These are phyloP conservation scores for Phlogophora meticulosa DNA, from an alignment of 2,888 invertebrate genomes.

Conservation along the genomic window DNA sequence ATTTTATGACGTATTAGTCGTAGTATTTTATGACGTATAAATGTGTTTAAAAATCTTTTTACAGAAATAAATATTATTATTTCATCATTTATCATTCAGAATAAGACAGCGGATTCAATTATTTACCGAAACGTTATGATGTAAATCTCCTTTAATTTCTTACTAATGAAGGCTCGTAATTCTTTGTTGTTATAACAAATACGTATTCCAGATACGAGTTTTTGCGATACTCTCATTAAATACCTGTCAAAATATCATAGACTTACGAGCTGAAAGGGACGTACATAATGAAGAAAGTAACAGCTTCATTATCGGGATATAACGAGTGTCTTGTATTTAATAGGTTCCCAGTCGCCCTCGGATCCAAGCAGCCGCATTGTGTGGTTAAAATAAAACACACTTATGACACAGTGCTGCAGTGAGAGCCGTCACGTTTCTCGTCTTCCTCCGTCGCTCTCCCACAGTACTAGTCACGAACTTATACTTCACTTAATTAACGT, in stretches of 20 bases:
- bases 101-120: not conserved
- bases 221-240: conserved; percentile 47
- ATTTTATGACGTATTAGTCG: too few relatives aligned
- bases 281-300: conserved; percentile 59
- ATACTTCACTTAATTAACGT: conserved; percentile 91
- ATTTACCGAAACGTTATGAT: not conserved
- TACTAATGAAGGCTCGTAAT: conserved; percentile 12
- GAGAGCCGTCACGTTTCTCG: conserved; percentile 78
- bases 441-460: conserved; percentile 75
- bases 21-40: too few relatives aligned
- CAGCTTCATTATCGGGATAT: conserved; percentile 60
- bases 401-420: conserved; percentile 63
- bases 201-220: conserved; percentile 9
- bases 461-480: conserved; percentile 90
- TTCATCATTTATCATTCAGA: too few relatives aligned
- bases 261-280: conserved; percentile 43
- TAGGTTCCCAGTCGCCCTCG: conserved; percentile 48
- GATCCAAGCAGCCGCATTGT: conserved; percentile 47
- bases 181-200: conserved; percentile 27
- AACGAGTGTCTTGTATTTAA: conserved; percentile 57
- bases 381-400: conserved; percentile 61
- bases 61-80: too few relatives aligned
- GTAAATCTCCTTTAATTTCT: not conserved
- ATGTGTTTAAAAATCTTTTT: too few relatives aligned
- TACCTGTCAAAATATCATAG: conserved; percentile 60